A percentile compares a stretch with the other conserved stretches of the same genome.
These are phyloP conservation scores for Cetonia aurata DNA, from an alignment of 2,888 invertebrate genomes.

Conservation along the genomic window DNA sequence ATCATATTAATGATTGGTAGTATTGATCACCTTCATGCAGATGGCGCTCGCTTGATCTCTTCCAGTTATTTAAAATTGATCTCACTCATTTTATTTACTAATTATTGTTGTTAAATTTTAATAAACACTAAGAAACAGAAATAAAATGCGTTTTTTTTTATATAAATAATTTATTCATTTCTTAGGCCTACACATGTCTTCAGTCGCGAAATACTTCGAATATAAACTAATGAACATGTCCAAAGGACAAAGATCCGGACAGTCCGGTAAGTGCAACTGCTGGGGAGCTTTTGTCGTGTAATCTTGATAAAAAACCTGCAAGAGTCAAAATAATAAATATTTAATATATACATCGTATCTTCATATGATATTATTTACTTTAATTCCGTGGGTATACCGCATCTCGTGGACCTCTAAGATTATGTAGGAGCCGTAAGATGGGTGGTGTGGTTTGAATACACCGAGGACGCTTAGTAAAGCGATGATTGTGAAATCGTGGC, in stretches of 20 bases:
- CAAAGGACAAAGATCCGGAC: constrained; percentile 38
- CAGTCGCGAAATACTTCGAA: constrained; percentile 37
- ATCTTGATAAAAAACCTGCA: constrained; percentile 41
- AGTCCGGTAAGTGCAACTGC: constrained; percentile 30
- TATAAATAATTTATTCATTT: constrained; percentile 22
- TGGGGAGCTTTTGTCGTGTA: constrained; percentile 34
- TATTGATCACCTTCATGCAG: too few species aligned
- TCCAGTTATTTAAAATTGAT: not conserved
- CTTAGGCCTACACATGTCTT: constrained; percentile 32
- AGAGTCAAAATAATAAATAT: constrained; percentile 6
- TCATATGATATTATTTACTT: constrained; percentile 21
- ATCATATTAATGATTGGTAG: too few species aligned
- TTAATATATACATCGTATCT: not conserved
- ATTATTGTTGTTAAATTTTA: not conserved
- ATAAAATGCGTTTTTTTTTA: constrained; percentile 3
- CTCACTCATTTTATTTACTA: not conserved
- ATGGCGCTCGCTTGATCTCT: too few species aligned
- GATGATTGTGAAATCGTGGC: constrained; percentile 70
- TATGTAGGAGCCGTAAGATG: constrained; percentile 56
- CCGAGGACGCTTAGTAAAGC: constrained; percentile 66
- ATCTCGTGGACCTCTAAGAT: constrained; percentile 55
- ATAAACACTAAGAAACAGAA: not conserved
- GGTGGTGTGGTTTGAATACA: constrained; percentile 64
- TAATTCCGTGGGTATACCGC: constrained; percentile 19
- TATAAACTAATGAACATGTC: constrained; percentile 33